phyloP scores from a whole-genome alignment of 2,888 invertebrate genomes.

The Drosophila ustulata region DNA sequence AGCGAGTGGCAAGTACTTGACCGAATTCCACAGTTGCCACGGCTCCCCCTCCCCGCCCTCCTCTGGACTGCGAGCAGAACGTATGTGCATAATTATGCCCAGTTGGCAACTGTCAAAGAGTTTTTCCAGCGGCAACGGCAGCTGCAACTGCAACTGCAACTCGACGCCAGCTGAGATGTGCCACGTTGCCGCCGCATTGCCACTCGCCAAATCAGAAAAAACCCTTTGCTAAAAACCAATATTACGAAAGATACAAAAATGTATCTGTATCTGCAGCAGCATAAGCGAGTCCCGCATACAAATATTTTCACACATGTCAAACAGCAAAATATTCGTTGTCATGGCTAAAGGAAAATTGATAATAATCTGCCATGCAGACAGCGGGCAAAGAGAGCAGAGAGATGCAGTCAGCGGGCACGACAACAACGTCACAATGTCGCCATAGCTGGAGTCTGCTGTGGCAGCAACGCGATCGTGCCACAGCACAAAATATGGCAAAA shows the following conservation, averaged over 20 bases:
- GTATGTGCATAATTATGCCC: slow-evolving; percentile 70
- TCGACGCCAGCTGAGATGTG: slow-evolving; percentile 34
- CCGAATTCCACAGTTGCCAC: slow-evolving; percentile 68
- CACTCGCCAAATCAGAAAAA: slow-evolving; percentile 38
- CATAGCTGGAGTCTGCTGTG: slow-evolving; percentile 30
- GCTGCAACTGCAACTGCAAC: slow-evolving; percentile 42
- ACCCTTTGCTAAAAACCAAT: background rate
- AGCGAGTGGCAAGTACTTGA: slow-evolving; percentile 75
- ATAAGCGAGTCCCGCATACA: slow-evolving; percentile 54
- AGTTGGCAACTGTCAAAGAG: slow-evolving; percentile 61
- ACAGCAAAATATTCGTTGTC: slow-evolving; percentile 70
- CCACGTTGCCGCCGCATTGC: slow-evolving; percentile 33
- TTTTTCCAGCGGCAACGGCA: slow-evolving; percentile 33
- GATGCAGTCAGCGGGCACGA: slow-evolving; percentile 43
- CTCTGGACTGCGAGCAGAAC: background rate
- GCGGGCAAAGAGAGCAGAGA: slow-evolving; percentile 20
- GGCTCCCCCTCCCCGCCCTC: background rate
- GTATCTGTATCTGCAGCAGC: slow-evolving; percentile 12
- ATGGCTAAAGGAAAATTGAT: slow-evolving; percentile 75
- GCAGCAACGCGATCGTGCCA: slow-evolving; percentile 64
- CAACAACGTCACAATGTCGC: slow-evolving; percentile 59
- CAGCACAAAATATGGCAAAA: slow-evolving; percentile 74
- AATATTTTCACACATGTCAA: slow-evolving; percentile 77
- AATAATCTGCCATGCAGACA: slow-evolving; percentile 64
- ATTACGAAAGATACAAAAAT: slow-evolving; percentile 8